phyloP scores from a whole-genome alignment of 2,888 invertebrate species.

The Tipula helvola region DNA sequence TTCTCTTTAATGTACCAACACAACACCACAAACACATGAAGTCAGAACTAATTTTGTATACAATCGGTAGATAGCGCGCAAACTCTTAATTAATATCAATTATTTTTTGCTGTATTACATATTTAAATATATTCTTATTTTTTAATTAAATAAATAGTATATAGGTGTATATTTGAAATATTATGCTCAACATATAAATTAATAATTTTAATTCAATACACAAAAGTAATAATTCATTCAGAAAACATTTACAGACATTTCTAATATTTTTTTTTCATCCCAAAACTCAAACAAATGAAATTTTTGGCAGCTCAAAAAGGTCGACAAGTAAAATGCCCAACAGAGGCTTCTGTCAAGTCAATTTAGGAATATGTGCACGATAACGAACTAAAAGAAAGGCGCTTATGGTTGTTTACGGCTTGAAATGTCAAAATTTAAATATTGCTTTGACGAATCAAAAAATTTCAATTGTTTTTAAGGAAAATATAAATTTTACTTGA shows the following conservation, averaged over 20 bases:
- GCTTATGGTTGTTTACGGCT: too few species aligned
- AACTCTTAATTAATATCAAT: background rate
- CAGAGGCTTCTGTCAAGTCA: background rate
- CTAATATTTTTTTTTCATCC: background rate
- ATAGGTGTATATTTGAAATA: background rate
- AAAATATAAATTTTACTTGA: too few species aligned
- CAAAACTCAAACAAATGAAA: background rate
- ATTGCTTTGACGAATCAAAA: too few species aligned
- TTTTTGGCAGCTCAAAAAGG: background rate
- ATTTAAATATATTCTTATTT: background rate
- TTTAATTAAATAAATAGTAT: background rate
- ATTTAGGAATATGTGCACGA: background rate
- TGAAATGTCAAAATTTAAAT: too few species aligned
- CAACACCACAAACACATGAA: background rate
- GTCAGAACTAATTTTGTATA: background rate
- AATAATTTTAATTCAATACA: background rate
- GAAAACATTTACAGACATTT: background rate
- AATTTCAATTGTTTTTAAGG: too few species aligned
- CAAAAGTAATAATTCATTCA: background rate
- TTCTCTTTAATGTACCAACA: constrained; percentile 4
- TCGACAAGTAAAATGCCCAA: background rate
- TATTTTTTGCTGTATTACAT: too few species aligned
- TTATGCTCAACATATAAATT: background rate
- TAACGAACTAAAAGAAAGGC: too few species aligned
- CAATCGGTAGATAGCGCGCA: background rate